Conservation (phyloP, 2,797 vertebrate genomes). For the Phrynocephalus guinanensis region DNA sequence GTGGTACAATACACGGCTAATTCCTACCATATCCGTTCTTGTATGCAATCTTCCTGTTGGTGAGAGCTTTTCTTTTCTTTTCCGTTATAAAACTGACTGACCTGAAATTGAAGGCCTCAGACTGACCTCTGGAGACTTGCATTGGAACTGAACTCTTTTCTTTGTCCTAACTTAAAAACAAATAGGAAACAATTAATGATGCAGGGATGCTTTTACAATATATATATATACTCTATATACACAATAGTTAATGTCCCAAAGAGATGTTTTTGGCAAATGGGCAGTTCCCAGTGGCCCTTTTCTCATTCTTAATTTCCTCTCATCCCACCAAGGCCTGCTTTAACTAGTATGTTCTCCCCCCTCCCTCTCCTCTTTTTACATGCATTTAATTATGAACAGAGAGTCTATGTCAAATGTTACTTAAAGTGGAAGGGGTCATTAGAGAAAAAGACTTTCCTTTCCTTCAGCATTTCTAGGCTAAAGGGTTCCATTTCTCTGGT, state of each 20-base stretch:
- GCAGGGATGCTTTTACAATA: slow-evolving; percentile 61
- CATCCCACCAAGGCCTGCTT: slow-evolving; percentile 17
- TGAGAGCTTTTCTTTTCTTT: slow-evolving; percentile 36
- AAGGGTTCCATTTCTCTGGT: not conserved
- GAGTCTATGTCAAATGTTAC: not conserved
- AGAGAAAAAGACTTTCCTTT: not conserved
- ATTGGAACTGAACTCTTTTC: slow-evolving; percentile 70
- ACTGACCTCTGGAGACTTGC: slow-evolving; percentile 71
- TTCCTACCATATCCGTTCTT: not conserved
- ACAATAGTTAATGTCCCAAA: slow-evolving; percentile 63
- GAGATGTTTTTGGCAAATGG: slow-evolving; percentile 53
- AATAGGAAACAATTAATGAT: slow-evolving; percentile 74
- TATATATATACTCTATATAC: not conserved
- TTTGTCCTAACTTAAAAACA: slow-evolving; percentile 72
- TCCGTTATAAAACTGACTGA: slow-evolving; percentile 53
- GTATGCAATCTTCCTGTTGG: not conserved
- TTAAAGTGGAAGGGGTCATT: not conserved
- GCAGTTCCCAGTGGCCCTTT: slow-evolving; percentile 56
- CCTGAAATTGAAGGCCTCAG: slow-evolving; percentile 62
- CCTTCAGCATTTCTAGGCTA: not conserved
- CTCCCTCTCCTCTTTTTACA: not conserved
- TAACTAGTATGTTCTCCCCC: not conserved
- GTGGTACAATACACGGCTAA: not conserved
- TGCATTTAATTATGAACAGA: slow-evolving; percentile 3
- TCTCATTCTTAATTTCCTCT: slow-evolving; percentile 47